Base-by-base conservation (phyloP, 2,797 vertebrate genomes). In the Gadopsis marmoratus region DNA sequence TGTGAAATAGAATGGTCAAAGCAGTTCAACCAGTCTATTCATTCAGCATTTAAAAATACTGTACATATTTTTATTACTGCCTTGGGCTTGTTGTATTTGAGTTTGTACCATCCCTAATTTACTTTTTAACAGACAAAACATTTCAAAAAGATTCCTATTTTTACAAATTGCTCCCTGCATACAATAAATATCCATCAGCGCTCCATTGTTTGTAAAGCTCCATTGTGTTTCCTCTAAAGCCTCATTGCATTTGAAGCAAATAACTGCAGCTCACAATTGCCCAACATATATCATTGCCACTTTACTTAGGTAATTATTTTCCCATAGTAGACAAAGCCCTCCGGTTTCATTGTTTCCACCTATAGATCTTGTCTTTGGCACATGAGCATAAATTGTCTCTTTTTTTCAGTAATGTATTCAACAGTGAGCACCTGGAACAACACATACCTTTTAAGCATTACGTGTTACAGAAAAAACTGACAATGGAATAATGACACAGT, bases 141-240 rank as follows among this genome's bases (percentile, higher is more conserved):
- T 70, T 53, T 53, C 3, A 47, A 68, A 74, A 41, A 71, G 17
- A 54, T 61, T 37, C 8, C 0, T 33, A 1, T 65, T 64, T 33
- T 77, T 45, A 37, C 29, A 78, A 81, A 74, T 86, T 4, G 54
- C 19, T 47, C 33, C 2, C 12, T 54, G 35, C 77, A 29, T 70
- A 43, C 45, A 82, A 63, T 66, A 71, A 74, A 79, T 60, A 64
- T 48, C 66, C 62, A 69, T 71, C 51, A 62, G 59, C 64, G 37
- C 64, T 72, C 54, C 43, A 70, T 83, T 77, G 79, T 84, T 78
- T 17, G 7, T 70, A 5, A 67, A 83, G 35, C 62, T 71, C 33
- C 71, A 72, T 85, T 91, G 71, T 89, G 69, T 85, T 86, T 86
- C 31, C 55, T 80, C 74, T 68, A 72, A 85, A 79, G 70, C 69